Evolutionary conservation across 2,113 vertebrate species (phyloP).

Genomic region (Mormoops blainvillei): DNA sequence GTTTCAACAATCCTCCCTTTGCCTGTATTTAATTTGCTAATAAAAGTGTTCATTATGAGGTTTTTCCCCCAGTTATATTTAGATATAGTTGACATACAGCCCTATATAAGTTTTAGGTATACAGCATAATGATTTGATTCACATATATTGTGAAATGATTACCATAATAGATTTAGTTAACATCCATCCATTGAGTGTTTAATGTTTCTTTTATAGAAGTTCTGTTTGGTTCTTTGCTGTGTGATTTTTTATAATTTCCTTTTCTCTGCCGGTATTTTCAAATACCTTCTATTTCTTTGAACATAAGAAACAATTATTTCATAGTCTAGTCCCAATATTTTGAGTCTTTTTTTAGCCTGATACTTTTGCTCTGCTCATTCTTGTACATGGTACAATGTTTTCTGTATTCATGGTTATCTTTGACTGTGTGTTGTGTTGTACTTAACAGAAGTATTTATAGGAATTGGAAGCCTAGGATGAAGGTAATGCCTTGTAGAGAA

Average conservation of each 20-base stretch:
- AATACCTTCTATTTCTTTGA: background rate
- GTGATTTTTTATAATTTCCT: background rate
- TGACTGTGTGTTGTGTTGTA: background rate
- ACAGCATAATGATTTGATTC: background rate
- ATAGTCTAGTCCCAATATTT: background rate
- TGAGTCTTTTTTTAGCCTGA: background rate
- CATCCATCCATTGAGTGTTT: background rate
- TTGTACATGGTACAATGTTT: background rate
- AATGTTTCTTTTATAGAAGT: background rate
- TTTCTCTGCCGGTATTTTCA: background rate
- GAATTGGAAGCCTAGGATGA: background rate
- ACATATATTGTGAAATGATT: background rate
- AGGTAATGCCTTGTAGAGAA: slow-evolving; percentile 1
- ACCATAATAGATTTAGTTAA: background rate
- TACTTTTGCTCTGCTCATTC: background rate
- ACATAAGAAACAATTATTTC: background rate
- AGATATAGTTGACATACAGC: background rate
- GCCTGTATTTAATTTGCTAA: background rate
- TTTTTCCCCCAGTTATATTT: background rate
- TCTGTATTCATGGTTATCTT: background rate
- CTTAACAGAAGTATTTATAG: background rate
- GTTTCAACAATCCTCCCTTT: background rate
- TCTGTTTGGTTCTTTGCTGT: background rate
- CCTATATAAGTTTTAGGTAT: background rate
- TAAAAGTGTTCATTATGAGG: background rate